Conservation (phyloP, 1,140 invertebrate genomes). For the Saccostrea echinata region DNA sequence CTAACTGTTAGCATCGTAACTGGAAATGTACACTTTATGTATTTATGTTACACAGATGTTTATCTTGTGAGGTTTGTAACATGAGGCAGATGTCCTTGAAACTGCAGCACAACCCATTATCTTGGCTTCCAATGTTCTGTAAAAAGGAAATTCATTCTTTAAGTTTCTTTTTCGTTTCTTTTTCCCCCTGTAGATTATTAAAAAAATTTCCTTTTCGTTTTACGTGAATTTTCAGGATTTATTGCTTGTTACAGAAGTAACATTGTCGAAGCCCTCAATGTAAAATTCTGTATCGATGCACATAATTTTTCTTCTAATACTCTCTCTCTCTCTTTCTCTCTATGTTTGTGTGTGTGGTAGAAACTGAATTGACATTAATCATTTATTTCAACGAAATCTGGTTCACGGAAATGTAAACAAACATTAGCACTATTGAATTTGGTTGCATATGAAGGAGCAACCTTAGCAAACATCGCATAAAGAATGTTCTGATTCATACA, state of each 20-base stretch:
- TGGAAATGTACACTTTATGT: background rate
- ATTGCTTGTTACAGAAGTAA: background rate
- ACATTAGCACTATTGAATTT: too few species aligned
- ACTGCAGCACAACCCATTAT: background rate
- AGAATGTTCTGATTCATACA: too few species aligned
- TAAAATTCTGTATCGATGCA: background rate
- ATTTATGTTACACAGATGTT: background rate
- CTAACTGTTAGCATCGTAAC: background rate
- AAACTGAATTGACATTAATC: too few species aligned
- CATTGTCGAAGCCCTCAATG: background rate
- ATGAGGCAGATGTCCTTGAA: background rate
- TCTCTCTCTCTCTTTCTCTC: too few species aligned
- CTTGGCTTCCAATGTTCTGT: background rate
- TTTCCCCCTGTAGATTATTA: background rate
- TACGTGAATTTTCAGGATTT: background rate
- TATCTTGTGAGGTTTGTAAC: background rate
- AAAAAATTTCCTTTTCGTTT: background rate
- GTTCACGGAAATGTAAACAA: too few species aligned
- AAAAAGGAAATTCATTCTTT: background rate
- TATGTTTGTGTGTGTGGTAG: too few species aligned
- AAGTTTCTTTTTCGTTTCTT: background rate
- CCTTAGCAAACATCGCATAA: too few species aligned
- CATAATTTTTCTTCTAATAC: too few species aligned
- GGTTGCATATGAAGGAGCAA: too few species aligned
- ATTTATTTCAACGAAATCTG: too few species aligned